Base-by-base conservation (phyloP, 2,113 vertebrate species). In the Bostrychus sinensis region DNA sequence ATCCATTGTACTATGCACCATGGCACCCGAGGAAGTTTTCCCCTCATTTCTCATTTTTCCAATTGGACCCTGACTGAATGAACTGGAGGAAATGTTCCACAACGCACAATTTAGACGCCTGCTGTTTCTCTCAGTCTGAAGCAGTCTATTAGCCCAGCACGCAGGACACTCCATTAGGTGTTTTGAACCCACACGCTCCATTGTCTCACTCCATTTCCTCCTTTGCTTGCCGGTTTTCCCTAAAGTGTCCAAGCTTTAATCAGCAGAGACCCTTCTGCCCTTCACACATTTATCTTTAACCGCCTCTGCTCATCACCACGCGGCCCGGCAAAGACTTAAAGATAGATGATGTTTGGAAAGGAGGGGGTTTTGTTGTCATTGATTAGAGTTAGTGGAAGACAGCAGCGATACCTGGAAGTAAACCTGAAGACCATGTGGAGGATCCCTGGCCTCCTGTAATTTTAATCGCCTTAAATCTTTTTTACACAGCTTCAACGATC, bases 81-180 rank as follows among this genome's bases (percentile, higher is more conserved):
- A 80, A 67, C 68, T 54, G 77, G 72, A 70, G 85, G 84, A 86
- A 88, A 83, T 89, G 85, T 89, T 86, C 81, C 85, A 80, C 75
- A 34, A 83, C 72, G 57, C 77, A 78, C 85, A 81, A 78, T 88
- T 91, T 88, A 90, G 84, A 85, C 74, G 75, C 87, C 86, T 58
- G 82, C 86, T 86, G 84, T 86, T 89, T 56, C 82, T 85, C 89
- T 89, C 85, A 82, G 86, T 91, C 90, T 83, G 85, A 89, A 85
- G 74, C 83, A 81, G 77, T 85, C 82, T 85, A 89, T 89, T 92
- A 90, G 80, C 81, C 73, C 78, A 42, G 75, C 71, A 74, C 78
- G 81, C 76, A 86, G 85, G 80, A 75, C 80, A 83, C 81, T 89
- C 79, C 80, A 89, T 88, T 90, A 83, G 83, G 79, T 86, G 86